phyloP scores from a whole-genome alignment of 2,113 vertebrate species.

The Myotis yumanensis region DNA sequence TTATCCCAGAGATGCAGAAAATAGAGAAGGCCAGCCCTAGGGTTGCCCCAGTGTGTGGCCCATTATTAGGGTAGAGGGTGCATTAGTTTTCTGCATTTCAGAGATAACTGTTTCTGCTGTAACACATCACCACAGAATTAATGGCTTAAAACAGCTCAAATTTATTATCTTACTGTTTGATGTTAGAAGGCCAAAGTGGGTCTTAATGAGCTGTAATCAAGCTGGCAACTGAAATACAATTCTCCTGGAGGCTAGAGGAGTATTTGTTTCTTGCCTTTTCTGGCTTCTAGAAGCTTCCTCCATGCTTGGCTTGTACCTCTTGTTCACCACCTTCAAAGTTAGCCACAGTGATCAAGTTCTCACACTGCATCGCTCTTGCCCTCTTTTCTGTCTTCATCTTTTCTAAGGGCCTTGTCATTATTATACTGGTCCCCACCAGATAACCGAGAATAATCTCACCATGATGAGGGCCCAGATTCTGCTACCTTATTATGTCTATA shows the following conservation, averaged over 20 bases:
- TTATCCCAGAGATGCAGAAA: neutral
- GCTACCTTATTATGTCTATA: neutral
- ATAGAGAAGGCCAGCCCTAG: neutral
- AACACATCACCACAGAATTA: neutral
- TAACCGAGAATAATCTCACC: neutral
- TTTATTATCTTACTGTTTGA: accelerated
- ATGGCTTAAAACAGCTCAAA: neutral
- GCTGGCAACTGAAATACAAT: accelerated
- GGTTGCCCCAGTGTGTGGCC: accelerated
- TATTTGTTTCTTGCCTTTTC: neutral
- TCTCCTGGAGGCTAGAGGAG: neutral
- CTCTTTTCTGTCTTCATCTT: neutral
- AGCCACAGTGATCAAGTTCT: neutral
- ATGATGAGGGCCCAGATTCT: too few species aligned
- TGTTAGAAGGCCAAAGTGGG: neutral
- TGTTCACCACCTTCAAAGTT: neutral
- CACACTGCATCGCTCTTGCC: accelerated
- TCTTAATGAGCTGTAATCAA: accelerated
- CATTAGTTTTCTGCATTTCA: neutral
- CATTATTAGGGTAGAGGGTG: accelerated
- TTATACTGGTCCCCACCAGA: neutral
- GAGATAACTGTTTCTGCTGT: neutral
- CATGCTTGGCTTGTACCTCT: neutral
- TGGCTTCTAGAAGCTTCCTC: neutral
- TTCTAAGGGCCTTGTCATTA: neutral